Evolutionary conservation across 2,797 vertebrate species (phyloP), one percentile per base, ranked within the genome.

Genomic region (Paedocypris micromegethes): DNA sequence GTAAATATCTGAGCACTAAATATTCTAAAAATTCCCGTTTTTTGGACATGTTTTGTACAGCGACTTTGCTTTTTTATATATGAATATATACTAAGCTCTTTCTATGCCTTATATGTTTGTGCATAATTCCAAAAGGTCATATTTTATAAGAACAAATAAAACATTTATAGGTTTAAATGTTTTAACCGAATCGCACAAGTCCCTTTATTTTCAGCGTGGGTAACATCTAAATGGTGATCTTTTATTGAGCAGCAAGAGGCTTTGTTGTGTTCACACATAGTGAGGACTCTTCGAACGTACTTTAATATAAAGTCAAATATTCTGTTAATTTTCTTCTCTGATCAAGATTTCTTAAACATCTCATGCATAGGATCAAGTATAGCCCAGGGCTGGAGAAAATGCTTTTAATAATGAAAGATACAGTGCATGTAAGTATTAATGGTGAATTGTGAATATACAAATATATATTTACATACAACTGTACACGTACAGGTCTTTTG

Each of bases 141-240:
- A 93, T 95, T 95, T 95, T 95, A 94, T 95, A 93, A 92, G 91
- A 87, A 90, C 91, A 91, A 91, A 90, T 89, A 95, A 95, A 93
- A 88, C 80, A 82, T 88, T 90, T 86, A 23, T 93, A 93, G 92
- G 94, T 93, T 93, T 91, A 85, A 85, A 87, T 84, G 79, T 80
- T 75, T 53, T 40, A 50, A 76, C 77, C 68, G 60, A 79, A 53
- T 79, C 48, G 59, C 63, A 38, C 3, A 23, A 68, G 73, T 64
- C 40, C 63, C 43, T 79, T 75, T 5, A 37, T 61, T 58, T n/a
- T 66, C 51, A 44, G 59, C 40, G 50, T 9, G 38, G 7, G 23
- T 23, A 1, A n/a, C 49, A 9, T 42, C 50, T 3, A 43, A 60
- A 49, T 2, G 2, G 61, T 50, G 54, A 65, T 49, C 5, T 6